Evolutionary conservation across 2,888 invertebrate genomes (phyloP).

Genomic region (Heteromurus nitidus): DNA sequence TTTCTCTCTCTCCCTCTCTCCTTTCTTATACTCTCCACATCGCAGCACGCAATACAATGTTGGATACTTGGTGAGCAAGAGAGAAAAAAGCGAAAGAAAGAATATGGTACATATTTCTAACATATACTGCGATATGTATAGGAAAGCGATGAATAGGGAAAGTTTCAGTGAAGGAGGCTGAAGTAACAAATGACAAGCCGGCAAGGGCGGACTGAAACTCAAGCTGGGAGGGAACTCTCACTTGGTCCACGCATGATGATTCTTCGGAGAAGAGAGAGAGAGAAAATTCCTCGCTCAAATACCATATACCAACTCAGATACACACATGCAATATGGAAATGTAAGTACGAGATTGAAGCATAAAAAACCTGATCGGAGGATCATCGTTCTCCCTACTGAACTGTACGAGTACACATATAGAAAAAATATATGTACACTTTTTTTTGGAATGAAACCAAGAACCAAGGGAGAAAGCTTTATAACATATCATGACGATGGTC

Average conservation of each 20-base stretch:
- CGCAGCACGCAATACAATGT: too few species aligned
- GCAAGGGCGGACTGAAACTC: slow-evolving; percentile 46
- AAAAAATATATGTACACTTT: slow-evolving; percentile 3
- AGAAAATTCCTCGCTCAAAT: slow-evolving; percentile 12
- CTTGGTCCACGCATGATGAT: slow-evolving; percentile 45
- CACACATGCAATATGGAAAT: not conserved
- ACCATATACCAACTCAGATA: not conserved
- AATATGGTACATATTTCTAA: too few species aligned
- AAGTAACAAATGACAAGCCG: slow-evolving; percentile 48
- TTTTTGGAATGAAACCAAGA: not conserved
- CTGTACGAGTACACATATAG: too few species aligned
- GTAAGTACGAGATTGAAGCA: not conserved
- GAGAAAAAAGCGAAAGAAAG: slow-evolving; percentile 11
- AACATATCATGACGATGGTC: not conserved
- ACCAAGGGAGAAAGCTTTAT: not conserved
- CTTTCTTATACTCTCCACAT: not conserved
- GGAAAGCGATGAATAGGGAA: slow-evolving; percentile 20
- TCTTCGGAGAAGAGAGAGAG: slow-evolving; percentile 20
- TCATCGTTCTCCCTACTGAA: slow-evolving; percentile 14
- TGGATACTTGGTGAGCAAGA: slow-evolving; percentile 8
- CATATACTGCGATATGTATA: too few species aligned
- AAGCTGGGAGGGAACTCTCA: slow-evolving; percentile 46
- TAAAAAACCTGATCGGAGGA: slow-evolving; percentile 4
- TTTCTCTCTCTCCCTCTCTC: not conserved
- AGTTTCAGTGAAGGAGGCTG: slow-evolving; percentile 40